Percentiles rank a stretch among this genome's conserved stretches.
These are phyloP conservation scores for Ctenodactylus gundi DNA, from an alignment of 2,113 vertebrate genomes.

Conservation along the genomic window DNA sequence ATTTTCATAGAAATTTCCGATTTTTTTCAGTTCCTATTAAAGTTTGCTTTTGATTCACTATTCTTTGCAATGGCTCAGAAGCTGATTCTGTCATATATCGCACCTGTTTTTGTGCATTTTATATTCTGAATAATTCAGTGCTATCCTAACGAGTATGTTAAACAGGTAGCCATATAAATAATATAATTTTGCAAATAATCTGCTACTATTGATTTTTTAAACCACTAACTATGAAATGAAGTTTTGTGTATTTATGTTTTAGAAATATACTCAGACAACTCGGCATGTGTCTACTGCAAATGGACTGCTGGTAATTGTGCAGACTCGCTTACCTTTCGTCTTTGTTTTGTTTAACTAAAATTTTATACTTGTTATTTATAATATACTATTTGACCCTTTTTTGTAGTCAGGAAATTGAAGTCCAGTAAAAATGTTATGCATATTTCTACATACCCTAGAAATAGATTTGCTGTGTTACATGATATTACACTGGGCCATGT, in stretches of 20 bases:
- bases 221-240: neutral
- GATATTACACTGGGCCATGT: neutral
- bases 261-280: neutral
- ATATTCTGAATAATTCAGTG: neutral
- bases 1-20: neutral
- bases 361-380: neutral
- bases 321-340: neutral
- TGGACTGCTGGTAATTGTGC: neutral
- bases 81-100: neutral
- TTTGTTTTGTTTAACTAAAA: neutral
- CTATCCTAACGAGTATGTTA: neutral
- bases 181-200: constrained; percentile 3
- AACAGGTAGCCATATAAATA: neutral
- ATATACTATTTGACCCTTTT: neutral
- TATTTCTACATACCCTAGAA: neutral
- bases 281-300: neutral
- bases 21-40: neutral
- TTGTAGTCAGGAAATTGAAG: neutral
- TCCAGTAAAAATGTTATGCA: neutral
- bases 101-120: neutral
- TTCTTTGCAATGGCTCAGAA: neutral
- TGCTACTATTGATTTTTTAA: neutral
- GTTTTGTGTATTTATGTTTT: neutral
- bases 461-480: neutral
- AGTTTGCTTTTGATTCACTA: neutral